Evolutionary conservation across 64 coral and sea anemone species (phyloP).

Genomic region (Trachythela sp.): DNA sequence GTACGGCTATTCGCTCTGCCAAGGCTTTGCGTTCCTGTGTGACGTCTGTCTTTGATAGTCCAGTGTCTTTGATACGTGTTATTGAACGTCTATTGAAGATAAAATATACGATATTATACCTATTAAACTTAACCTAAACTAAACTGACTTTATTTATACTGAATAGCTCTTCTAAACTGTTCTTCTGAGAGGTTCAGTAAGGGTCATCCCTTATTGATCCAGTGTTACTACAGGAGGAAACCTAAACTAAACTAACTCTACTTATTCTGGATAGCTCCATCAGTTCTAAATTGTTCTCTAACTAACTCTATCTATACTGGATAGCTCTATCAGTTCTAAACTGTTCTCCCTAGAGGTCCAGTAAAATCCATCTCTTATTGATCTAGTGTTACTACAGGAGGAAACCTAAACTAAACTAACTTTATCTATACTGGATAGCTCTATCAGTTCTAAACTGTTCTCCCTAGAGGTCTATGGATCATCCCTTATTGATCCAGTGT

Average conservation of each 20-base stretch:
- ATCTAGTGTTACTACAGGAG: background rate
- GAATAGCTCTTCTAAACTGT: too few species aligned
- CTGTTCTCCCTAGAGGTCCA: background rate
- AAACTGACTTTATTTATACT: too few species aligned
- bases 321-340: background rate
- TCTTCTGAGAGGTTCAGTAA: too few species aligned
- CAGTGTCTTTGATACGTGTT: slow-evolving; percentile 14
- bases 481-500: background rate
- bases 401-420: background rate
- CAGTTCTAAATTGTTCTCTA: too few species aligned
- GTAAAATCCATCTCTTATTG: background rate
- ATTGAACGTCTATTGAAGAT: background rate
- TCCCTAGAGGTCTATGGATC: background rate
- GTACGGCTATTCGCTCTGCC: background rate
- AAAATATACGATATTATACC: background rate
- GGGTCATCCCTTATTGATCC: too few species aligned
- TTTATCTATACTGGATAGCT: background rate
- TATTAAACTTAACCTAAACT: too few species aligned
- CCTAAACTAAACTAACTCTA: too few species aligned
- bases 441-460: background rate
- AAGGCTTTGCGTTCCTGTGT: background rate
- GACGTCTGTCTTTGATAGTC: slow-evolving; percentile 8
- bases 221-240: too few species aligned
- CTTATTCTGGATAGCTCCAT: too few species aligned
- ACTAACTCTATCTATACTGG: too few species aligned